Evolutionary conservation across 2,797 vertebrate genomes (phyloP).

Genomic region (Coendou prehensilis): DNA sequence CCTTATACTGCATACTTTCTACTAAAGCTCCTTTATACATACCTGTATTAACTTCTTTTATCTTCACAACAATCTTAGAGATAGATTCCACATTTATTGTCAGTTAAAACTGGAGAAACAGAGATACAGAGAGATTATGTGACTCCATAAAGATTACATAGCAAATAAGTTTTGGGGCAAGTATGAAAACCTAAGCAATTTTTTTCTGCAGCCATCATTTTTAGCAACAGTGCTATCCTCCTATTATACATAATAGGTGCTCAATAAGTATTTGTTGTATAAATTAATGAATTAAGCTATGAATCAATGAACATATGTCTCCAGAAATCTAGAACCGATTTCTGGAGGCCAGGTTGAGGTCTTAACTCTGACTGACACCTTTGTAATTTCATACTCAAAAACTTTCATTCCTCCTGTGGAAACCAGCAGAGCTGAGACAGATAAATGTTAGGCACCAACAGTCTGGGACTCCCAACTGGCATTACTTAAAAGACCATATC

Average conservation of each 20-base stretch:
- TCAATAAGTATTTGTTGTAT: not conserved
- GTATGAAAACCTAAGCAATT: not conserved
- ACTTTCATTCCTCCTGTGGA: not conserved
- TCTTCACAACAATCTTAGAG: not conserved
- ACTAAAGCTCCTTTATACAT: not conserved
- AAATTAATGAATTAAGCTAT: conserved; percentile 34
- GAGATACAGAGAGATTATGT: not conserved
- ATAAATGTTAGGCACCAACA: not conserved
- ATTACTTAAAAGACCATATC: conserved; percentile 56
- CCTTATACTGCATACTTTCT: not conserved
- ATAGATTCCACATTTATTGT: not conserved
- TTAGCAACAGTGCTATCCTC: not conserved
- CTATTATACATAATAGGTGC: not conserved
- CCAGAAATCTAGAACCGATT: conserved; percentile 30
- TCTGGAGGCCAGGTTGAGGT: not conserved
- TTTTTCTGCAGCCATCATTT: not conserved
- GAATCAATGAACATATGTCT: not conserved
- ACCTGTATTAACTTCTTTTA: not conserved
- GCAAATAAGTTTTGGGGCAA: not conserved
- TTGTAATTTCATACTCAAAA: not conserved
- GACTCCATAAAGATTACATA: not conserved
- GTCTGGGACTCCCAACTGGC: conserved; percentile 19
- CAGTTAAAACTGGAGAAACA: not conserved
- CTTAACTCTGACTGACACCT: not conserved
- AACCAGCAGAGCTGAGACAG: not conserved